A percentile compares a stretch with the other conserved stretches of the same genome.
These are phyloP conservation scores for Melieria omissa DNA, from an alignment of 2,888 invertebrate genomes.

Conservation along the genomic window DNA sequence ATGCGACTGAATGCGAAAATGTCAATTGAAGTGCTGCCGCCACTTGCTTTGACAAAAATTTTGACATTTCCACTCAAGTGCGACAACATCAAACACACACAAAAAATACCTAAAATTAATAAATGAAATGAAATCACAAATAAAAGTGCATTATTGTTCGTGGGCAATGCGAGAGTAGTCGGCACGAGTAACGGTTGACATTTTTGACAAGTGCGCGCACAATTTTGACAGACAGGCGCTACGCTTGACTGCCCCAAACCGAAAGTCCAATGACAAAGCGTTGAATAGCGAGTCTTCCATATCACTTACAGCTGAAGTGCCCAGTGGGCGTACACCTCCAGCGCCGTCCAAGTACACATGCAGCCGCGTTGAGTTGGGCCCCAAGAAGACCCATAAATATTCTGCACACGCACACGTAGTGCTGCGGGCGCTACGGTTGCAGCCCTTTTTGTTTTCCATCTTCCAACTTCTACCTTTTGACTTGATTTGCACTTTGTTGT, in stretches of 20 bases:
- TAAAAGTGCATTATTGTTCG: slow-evolving; percentile 38
- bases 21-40: slow-evolving; percentile 54
- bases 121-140: slow-evolving; percentile 2
- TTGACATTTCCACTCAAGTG: slow-evolving; percentile 40
- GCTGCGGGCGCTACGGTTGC: neutral
- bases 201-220: slow-evolving; percentile 13
- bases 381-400: too few relatives aligned
- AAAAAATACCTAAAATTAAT: slow-evolving; percentile 17
- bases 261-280: too few relatives aligned
- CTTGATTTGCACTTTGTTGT: slow-evolving; percentile 20
- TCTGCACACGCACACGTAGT: too few relatives aligned
- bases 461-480: slow-evolving; percentile 15
- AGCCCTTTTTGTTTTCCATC: neutral
- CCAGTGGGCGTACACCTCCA: neutral
- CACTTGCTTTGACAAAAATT: slow-evolving; percentile 47
- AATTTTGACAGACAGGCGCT: neutral
- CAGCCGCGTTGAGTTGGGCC: too few relatives aligned
- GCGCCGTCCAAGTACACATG: too few relatives aligned
- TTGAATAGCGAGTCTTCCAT: neutral
- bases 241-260: too few relatives aligned
- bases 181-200: slow-evolving; percentile 1
- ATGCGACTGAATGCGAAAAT: slow-evolving; percentile 42
- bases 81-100: slow-evolving; percentile 24
- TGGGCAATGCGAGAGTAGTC: neutral
- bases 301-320: neutral